Evolutionary conservation across 35 echinoderm and acorn worm species (phyloP), one percentile per base, ranked within the genome.

Genomic region (Ophioderma brevispina): DNA sequence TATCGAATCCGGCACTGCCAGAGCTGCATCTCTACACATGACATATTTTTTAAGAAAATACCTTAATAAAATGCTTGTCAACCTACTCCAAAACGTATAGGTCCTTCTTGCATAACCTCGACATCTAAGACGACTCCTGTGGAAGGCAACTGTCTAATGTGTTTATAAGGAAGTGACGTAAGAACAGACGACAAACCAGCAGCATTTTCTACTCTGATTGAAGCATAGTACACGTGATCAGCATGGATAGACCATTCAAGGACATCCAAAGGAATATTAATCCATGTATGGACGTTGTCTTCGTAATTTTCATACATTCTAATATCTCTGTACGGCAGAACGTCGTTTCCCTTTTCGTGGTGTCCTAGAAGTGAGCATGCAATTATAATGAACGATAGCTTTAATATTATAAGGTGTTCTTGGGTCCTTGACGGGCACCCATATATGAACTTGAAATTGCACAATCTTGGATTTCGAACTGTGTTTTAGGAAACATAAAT

Each of bases 111-210:
- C 33, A 32, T 37, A 0, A 28, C 30, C 19, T 75, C 34, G 23
- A 91, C 40, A 82, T 91, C 89, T 25, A 91, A 43, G 19, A 91
- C 89, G n/a, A 91, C 81, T 0, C 89, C 89, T 36, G 10, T 30
- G 0, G 34, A 31, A 11, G 46, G 56, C 31, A 90, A 25, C 52
- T 85, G 83, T 32, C 33, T 59, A 10, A 85, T 78, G 40, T 91
- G 89, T 40, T 70, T 76, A 75, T 91, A 91, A 1, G 81, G 80
- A 21, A 31, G 36, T 49, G 89, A 91, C 31, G 41, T 84, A 23
- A 33, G 55, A 13, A 82, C 81, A n/a, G 80, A 64, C 15, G 78
- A 38, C 17, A 90, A 75, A 2, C 88, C 88, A 15, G 88, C 88
- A 28, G 37, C 18, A 83, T 90, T 91, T 33, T 76, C 59, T 34